Conservation (phyloP, 2,888 invertebrate genomes). For the Sminthurides aquaticus region DNA sequence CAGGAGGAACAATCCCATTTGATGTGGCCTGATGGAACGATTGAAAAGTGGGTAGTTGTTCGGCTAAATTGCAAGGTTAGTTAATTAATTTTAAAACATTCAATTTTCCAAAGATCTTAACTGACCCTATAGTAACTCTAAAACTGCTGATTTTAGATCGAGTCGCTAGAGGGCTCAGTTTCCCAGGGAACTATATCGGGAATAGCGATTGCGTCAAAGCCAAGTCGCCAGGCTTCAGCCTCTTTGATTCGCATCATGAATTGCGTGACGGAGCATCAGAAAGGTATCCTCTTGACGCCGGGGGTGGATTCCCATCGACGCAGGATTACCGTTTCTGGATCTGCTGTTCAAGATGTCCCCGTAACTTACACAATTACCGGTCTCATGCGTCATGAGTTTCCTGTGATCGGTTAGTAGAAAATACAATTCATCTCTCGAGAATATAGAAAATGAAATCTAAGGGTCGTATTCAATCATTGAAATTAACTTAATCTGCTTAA, state of each 20-base stretch:
- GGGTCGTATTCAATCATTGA: too few relatives aligned
- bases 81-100: slow-evolving; percentile 1
- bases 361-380: slow-evolving; percentile 61
- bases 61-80: slow-evolving; percentile 37
- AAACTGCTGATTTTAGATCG: slow-evolving; percentile 22
- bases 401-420: slow-evolving; percentile 57
- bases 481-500: too few relatives aligned
- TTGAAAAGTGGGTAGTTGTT: slow-evolving; percentile 41
- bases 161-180: slow-evolving; percentile 29
- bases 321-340: slow-evolving; percentile 57
- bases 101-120: too few relatives aligned
- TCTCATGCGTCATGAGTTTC: slow-evolving; percentile 60
- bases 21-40: slow-evolving; percentile 42
- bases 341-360: slow-evolving; percentile 59
- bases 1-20: slow-evolving; percentile 50
- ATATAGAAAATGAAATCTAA: background rate
- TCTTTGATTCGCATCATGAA: slow-evolving; percentile 39
- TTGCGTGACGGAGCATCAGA: slow-evolving; percentile 30
- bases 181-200: slow-evolving; percentile 44
- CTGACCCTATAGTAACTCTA: too few relatives aligned
- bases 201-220: slow-evolving; percentile 53
- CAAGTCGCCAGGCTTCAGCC: slow-evolving; percentile 53
- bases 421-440: background rate
- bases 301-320: slow-evolving; percentile 59
- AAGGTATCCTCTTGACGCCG: slow-evolving; percentile 57